These are phyloP conservation scores for Auanema freiburgensis DNA, from an alignment of 2,888 invertebrate species.

Conservation along the genomic window DNA sequence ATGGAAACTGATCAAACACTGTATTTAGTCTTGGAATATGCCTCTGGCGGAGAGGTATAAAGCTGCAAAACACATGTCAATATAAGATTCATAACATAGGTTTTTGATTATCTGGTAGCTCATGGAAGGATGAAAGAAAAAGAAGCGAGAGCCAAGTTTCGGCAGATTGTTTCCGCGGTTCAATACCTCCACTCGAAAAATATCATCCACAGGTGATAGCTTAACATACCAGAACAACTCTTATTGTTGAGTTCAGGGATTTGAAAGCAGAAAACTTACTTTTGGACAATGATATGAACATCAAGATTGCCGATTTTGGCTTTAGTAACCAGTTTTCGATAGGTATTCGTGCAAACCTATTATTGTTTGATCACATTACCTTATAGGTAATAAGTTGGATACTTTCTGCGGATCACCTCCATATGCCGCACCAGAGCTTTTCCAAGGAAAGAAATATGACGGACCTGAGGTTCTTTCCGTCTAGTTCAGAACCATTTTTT, in stretches of 20 bases:
- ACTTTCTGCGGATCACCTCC: slow-evolving; percentile 99
- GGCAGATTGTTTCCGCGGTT: slow-evolving; percentile 93
- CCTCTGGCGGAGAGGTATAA: slow-evolving; percentile 79
- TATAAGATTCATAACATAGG: slow-evolving; percentile 65
- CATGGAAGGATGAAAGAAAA: slow-evolving; percentile 68
- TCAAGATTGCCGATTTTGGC: slow-evolving; percentile 89
- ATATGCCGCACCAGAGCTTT: slow-evolving; percentile 95
- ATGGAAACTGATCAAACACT: slow-evolving; percentile 99
- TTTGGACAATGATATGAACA: slow-evolving; percentile 99
- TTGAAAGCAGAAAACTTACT: slow-evolving; percentile 93
- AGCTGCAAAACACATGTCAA: not conserved
- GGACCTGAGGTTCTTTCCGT: slow-evolving; percentile 79
- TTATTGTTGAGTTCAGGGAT: slow-evolving; percentile 23
- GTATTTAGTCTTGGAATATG: slow-evolving; percentile 99
- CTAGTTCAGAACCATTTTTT: too few species aligned
- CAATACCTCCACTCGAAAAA: slow-evolving; percentile 99
- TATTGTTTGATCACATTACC: too few species aligned
- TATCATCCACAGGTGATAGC: slow-evolving; percentile 83
- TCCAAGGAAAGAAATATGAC: slow-evolving; percentile 99
- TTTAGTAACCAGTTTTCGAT: slow-evolving; percentile 57
- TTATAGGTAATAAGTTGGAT: slow-evolving; percentile 95
- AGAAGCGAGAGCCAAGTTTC: slow-evolving; percentile 66
- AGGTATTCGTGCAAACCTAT: too few species aligned
- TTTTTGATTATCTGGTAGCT: slow-evolving; percentile 84
- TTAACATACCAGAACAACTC: too few species aligned